A percentile compares a stretch with the other conserved stretches of the same genome.
phyloP scores from a whole-genome alignment of 2,113 vertebrate genomes.

The Oreochromis aureus region DNA sequence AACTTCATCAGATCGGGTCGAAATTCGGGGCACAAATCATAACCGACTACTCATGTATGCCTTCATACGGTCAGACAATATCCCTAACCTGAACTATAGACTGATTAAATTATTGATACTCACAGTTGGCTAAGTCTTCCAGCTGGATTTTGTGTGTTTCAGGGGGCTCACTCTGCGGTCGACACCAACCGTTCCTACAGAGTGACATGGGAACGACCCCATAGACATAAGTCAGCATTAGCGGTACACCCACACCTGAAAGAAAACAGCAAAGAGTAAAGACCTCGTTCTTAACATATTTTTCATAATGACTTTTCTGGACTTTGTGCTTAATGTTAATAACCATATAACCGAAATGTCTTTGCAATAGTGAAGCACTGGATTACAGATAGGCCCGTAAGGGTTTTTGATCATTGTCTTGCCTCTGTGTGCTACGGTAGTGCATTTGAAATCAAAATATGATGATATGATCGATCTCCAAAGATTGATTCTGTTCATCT shows the following conservation, averaged over 20 bases:
- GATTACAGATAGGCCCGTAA: not conserved
- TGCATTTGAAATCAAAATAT: not conserved
- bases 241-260: slow-evolving; percentile 79
- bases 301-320: not conserved
- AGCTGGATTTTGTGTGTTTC: slow-evolving; percentile 66
- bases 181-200: slow-evolving; percentile 78
- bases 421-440: rapidly evolving
- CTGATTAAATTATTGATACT: slow-evolving; percentile 38
- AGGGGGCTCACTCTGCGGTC: slow-evolving; percentile 67
- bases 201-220: slow-evolving; percentile 82
- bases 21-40: not conserved
- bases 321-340: not conserved
- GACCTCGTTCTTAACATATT: not conserved
- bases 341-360: not conserved
- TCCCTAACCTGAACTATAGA: not conserved
- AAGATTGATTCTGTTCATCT: not conserved
- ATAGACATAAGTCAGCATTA: slow-evolving; percentile 82
- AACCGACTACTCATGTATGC: not conserved
- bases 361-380: not conserved
- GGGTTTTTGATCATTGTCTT: not conserved
- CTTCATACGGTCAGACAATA: not conserved
- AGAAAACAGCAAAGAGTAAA: not conserved
- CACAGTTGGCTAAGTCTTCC: slow-evolving; percentile 76
- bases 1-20: slow-evolving; percentile 60
- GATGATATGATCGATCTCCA: not conserved